Evolutionary conservation across 2,113 vertebrate species (phyloP).

Genomic region (Scytalopus superciliaris): DNA sequence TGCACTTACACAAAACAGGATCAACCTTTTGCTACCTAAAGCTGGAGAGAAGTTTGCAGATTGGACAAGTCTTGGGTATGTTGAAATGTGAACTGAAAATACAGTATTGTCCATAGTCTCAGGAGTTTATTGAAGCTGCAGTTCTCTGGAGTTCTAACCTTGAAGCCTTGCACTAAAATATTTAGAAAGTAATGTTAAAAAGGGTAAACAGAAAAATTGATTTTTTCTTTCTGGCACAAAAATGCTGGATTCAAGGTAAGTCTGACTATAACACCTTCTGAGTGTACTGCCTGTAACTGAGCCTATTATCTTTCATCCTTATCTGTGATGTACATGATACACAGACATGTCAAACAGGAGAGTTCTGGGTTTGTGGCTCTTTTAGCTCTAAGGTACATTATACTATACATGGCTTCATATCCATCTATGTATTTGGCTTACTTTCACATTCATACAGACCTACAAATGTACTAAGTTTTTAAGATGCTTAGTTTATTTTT

Average conservation of each 20-base stretch:
- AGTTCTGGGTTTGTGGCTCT: not conserved
- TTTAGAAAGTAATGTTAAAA: not conserved
- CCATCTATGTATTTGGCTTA: not conserved
- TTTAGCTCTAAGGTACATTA: not conserved
- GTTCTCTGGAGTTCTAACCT: not conserved
- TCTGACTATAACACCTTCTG: not conserved
- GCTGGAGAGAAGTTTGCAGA: not conserved
- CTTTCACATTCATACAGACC: not conserved
- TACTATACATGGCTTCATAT: not conserved
- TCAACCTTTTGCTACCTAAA: not conserved
- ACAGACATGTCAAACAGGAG: not conserved
- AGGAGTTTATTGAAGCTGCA: not conserved
- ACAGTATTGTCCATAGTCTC: not conserved
- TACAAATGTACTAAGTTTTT: not conserved
- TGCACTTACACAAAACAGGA: not conserved
- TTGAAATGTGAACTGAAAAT: not conserved
- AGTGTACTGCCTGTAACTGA: not conserved
- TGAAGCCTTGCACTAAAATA: slow-evolving; percentile 12
- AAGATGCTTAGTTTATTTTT: not conserved
- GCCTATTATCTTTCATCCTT: not conserved
- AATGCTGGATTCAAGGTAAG: not conserved
- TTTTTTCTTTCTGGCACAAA: not conserved
- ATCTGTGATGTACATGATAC: not conserved
- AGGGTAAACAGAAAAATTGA: not conserved
- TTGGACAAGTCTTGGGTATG: not conserved